These are phyloP conservation scores for Acleris sparsana DNA, from an alignment of 2,888 invertebrate species.

Conservation along the genomic window DNA sequence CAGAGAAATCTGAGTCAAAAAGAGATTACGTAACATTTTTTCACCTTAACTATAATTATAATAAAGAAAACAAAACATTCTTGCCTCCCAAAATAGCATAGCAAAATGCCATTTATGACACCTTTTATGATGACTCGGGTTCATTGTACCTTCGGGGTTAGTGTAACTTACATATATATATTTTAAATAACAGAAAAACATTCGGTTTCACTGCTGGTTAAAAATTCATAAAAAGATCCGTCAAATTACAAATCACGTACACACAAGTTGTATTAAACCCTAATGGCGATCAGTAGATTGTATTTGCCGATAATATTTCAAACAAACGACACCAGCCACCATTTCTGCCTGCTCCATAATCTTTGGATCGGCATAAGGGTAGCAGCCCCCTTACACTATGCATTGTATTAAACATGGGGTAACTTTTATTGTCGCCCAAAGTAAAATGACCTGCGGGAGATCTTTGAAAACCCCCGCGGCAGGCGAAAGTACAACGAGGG, in stretches of 20 bases:
- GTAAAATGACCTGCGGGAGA: conserved; percentile 50
- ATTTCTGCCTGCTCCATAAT: conserved; percentile 57
- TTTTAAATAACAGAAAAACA: no score
- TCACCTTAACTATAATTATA: no score
- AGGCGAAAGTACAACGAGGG: conserved; percentile 41
- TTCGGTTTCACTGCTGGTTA: no score
- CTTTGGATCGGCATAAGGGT: conserved; percentile 58
- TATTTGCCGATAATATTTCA: conserved; percentile 48
- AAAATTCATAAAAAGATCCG: no score
- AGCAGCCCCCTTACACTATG: conserved; percentile 71
- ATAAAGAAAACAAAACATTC: no score
- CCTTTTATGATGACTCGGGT: no score
- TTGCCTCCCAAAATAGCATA: no score
- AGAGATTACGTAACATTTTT: no score
- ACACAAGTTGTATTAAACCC: conserved; percentile 16
- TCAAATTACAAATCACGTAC: background rate
- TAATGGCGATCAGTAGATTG: conserved; percentile 25
- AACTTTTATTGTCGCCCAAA: conserved; percentile 72
- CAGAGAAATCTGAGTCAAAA: no score
- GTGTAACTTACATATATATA: no score
- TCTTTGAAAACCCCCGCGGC: conserved; percentile 53
- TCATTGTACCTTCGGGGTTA: no score
- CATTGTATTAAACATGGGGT: conserved; percentile 77
- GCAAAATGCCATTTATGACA: no score
- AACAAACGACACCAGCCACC: conserved; percentile 67